Percentiles rank a stretch among this genome's conserved stretches.
Evolutionary conservation across 2,888 invertebrate species (phyloP).

Genomic region (Aleiodes leptofemur): DNA sequence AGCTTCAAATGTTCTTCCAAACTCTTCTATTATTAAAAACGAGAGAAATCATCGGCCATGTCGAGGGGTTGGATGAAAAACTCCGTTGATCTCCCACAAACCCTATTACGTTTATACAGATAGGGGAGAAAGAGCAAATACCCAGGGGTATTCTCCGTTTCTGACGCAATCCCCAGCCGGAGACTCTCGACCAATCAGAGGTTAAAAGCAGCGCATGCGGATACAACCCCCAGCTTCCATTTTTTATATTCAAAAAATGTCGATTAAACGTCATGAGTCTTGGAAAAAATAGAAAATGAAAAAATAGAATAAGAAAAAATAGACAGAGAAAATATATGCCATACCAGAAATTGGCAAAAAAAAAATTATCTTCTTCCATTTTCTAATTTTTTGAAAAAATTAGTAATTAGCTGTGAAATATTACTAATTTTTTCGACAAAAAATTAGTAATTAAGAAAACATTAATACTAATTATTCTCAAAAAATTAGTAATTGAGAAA

Average conservation of each 20-base stretch:
- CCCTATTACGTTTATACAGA: constrained; percentile 44
- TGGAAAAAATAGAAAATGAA: neutral
- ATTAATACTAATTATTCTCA: too few species aligned
- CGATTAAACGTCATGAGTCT: neutral
- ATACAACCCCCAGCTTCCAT: constrained; percentile 59
- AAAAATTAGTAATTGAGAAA: too few species aligned
- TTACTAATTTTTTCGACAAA: too few species aligned
- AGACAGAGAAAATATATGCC: too few species aligned
- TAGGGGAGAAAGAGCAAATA: constrained; percentile 28
- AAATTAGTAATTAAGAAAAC: too few species aligned
- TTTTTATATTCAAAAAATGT: constrained; percentile 62
- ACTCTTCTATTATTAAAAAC: neutral
- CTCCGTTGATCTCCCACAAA: constrained; percentile 30
- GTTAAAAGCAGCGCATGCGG: constrained; percentile 73
- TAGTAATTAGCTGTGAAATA: too few species aligned
- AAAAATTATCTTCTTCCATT: too few species aligned
- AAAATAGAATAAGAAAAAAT: too few species aligned
- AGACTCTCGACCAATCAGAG: constrained; percentile 67
- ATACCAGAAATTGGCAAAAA: too few species aligned
- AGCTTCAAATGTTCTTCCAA: too few species aligned
- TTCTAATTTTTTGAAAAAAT: too few species aligned
- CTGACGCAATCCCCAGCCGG: constrained; percentile 61
- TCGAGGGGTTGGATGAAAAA: constrained; percentile 34
- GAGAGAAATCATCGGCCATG: constrained; percentile 31
- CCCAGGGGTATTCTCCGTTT: constrained; percentile 52